Evolutionary conservation across 1,140 invertebrate genomes (phyloP), one percentile per base, ranked within the genome.

Genomic region (Caerostris extrusa): DNA sequence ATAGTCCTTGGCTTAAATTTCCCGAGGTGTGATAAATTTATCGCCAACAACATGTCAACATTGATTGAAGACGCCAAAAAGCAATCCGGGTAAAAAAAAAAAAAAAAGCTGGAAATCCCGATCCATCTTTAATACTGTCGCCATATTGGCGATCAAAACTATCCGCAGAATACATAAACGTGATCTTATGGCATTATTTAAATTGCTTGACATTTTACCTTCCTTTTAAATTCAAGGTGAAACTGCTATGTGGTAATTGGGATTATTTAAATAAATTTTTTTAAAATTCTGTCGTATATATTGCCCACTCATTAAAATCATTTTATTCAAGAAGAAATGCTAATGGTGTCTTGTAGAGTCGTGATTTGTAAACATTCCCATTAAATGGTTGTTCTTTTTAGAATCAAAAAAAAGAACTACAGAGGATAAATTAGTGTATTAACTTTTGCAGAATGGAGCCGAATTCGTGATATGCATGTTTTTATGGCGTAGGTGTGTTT

Each of bases 211-310:
- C 71, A 77, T 77, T 77, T 77, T 77, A 53, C 34, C 34, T 77
- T 77, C 19, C 19, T 77, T 2, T 34, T 77, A 34, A 5, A 12
- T 77, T 50, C 71, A 77, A 77, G 71, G 71, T 77, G 34, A 77
- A 34, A 77, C 34, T 34, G 14, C 71, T 12, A 14, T 10, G 10
- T 10, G 53, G 34, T 77, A 77, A 77, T 77, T 8, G 71, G 71
- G 71, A 77, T 77, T 77, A 77, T 77, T 77, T 77, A 77, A 77
- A 77, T 77, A 77, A 77, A 34, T 77, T 34, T 34, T 34, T 34
- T 77, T 53, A 77, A 77, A 77, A 77, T 34, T 77, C 71, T 77
- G 3, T 77, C 71, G 34, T 77, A 77, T 77, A 53, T 77, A 8
- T 77, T 77, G 34, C 71, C 71, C 71, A 77, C 71, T 50, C 71